Evolutionary conservation across 2,888 invertebrate species (phyloP).

Genomic region (Scelioninae gen. 2): DNA sequence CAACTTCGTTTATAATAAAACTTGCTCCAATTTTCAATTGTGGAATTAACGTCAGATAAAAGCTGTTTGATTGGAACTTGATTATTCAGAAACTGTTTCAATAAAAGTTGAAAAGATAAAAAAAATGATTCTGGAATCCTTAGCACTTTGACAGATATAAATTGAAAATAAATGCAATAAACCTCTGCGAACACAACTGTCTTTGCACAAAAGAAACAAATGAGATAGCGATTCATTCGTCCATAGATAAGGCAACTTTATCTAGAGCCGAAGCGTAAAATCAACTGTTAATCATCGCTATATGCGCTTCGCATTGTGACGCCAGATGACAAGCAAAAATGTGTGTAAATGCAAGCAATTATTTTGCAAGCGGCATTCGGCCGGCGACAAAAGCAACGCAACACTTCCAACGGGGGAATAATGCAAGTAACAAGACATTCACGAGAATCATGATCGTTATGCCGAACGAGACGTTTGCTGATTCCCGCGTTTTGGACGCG

Average conservation of each 20-base stretch:
- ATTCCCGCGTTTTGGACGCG: slow-evolving; percentile 22
- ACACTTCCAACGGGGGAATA: slow-evolving; percentile 25
- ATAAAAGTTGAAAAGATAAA: too few relatives aligned
- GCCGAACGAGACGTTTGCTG: slow-evolving; percentile 4
- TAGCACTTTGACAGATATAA: slow-evolving; percentile 31
- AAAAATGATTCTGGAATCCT: too few relatives aligned
- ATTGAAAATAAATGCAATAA: slow-evolving; percentile 49
- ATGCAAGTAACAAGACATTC: slow-evolving; percentile 52
- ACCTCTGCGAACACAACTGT: background rate
- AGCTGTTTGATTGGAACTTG: too few relatives aligned
- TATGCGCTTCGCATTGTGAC: slow-evolving; percentile 28
- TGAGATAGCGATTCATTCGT: slow-evolving; percentile 24
- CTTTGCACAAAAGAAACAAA: slow-evolving; percentile 24
- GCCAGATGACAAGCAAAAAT: slow-evolving; percentile 49
- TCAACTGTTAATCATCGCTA: slow-evolving; percentile 52
- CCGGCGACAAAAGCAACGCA: slow-evolving; percentile 47
- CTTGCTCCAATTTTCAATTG: too few relatives aligned
- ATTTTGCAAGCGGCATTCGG: slow-evolving; percentile 43
- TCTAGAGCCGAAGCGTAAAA: slow-evolving; percentile 26
- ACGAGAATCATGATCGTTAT: slow-evolving; percentile 48
- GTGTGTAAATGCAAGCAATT: slow-evolving; percentile 39
- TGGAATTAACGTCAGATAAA: too few relatives aligned
- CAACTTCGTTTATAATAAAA: too few relatives aligned
- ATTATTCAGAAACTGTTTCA: too few relatives aligned
- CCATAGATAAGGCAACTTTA: slow-evolving; percentile 32